Conservation (phyloP, 2,113 vertebrate genomes). For the Laticauda colubrina region DNA sequence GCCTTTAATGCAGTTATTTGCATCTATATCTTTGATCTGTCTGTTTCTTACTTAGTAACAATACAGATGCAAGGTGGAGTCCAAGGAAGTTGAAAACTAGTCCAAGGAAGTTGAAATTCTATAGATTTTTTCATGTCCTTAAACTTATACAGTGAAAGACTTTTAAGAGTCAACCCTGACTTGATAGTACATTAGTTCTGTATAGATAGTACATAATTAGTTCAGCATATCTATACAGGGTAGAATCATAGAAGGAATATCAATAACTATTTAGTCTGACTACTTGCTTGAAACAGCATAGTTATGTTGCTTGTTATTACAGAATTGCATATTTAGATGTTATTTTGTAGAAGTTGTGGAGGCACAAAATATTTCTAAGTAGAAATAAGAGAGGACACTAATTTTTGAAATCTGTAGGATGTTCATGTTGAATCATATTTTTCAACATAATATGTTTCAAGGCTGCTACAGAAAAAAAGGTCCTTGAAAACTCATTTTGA, state of each 20-base stretch:
- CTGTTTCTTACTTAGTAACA: neutral
- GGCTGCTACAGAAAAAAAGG: neutral
- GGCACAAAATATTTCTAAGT: neutral
- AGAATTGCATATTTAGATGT: neutral
- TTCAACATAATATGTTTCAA: neutral
- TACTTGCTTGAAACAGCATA: neutral
- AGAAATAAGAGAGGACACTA: neutral
- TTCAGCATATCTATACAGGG: neutral
- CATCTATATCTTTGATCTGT: neutral
- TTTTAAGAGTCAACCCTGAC: neutral
- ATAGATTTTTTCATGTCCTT: neutral
- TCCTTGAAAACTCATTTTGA: neutral
- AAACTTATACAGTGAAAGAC: neutral
- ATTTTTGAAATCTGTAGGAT: neutral
- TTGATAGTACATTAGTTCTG: neutral
- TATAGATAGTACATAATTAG: neutral
- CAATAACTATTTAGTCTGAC: neutral
- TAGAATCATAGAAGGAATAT: neutral
- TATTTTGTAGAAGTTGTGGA: neutral
- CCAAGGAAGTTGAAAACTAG: neutral
- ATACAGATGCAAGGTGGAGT: neutral
- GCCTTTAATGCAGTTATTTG: neutral
- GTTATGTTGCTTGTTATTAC: neutral
- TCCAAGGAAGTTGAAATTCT: neutral
- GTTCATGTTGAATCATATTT: neutral